These are phyloP conservation scores for Aphidius ervi DNA, from an alignment of 1,140 invertebrate genomes.

Conservation along the genomic window DNA sequence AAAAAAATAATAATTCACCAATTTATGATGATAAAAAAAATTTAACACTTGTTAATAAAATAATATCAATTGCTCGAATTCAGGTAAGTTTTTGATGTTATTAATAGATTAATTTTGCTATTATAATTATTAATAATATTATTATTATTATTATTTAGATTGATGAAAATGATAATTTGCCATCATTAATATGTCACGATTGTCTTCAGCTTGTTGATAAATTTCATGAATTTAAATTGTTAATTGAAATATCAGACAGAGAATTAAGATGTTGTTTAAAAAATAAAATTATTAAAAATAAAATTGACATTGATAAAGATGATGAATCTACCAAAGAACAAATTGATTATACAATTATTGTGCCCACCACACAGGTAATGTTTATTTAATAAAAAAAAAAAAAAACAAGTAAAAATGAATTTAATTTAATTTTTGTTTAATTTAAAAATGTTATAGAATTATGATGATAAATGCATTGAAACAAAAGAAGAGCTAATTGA, in stretches of 20 bases:
- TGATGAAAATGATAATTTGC: slow-evolving; percentile 28
- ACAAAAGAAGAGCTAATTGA: background rate
- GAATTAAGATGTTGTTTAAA: slow-evolving; percentile 30
- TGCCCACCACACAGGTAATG: slow-evolving; percentile 26
- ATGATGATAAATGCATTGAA: background rate
- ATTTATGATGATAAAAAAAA: slow-evolving; percentile 21
- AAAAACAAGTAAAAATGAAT: background rate
- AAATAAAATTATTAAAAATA: slow-evolving; percentile 18
- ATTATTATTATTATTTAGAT: slow-evolving; percentile 26
- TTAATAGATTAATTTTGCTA: slow-evolving; percentile 3
- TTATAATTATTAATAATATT: slow-evolving; percentile 9
- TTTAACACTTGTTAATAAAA: slow-evolving; percentile 27
- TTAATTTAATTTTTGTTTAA: background rate
- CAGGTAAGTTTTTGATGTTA: slow-evolving; percentile 25
- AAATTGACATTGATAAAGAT: background rate
- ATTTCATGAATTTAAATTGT: slow-evolving; percentile 32
- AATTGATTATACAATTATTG: slow-evolving; percentile 13
- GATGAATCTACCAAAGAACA: background rate
- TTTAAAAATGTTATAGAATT: background rate
- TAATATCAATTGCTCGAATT: slow-evolving; percentile 32
- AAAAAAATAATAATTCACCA: slow-evolving; percentile 25
- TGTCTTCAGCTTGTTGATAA: slow-evolving; percentile 32
- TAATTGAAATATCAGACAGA: slow-evolving; percentile 35
- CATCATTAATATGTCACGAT: slow-evolving; percentile 28
- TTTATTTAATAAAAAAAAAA: background rate